These are phyloP conservation scores for Nothocercus julius DNA, from an alignment of 2,113 vertebrate species.

Conservation along the genomic window DNA sequence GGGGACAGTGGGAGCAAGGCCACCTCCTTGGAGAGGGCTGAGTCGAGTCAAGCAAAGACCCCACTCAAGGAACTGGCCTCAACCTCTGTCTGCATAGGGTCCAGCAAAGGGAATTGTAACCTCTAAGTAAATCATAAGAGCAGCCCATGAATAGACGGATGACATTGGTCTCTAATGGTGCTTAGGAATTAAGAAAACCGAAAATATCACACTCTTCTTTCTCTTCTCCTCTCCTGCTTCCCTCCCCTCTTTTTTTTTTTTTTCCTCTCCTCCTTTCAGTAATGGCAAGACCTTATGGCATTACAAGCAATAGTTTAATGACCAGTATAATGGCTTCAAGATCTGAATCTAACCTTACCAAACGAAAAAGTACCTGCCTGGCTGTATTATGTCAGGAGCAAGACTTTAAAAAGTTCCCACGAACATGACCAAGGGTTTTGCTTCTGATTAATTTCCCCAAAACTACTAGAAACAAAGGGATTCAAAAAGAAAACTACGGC, in stretches of 20 bases:
- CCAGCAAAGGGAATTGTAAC: not conserved
- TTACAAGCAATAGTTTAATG: slow-evolving; percentile 43
- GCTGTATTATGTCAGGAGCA: not conserved
- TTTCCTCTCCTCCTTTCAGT: not conserved
- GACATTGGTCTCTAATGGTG: not conserved
- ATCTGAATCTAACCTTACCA: slow-evolving; percentile 23
- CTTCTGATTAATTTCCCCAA: not conserved
- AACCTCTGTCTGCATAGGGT: not conserved
- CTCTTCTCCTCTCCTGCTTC: not conserved
- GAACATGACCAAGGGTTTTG: not conserved
- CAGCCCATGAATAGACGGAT: not conserved
- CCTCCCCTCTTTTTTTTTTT: not conserved
- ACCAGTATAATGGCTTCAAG: slow-evolving; percentile 3
- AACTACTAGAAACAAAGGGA: not conserved
- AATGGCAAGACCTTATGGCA: slow-evolving; percentile 13
- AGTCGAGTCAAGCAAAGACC: not conserved
- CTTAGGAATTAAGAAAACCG: not conserved
- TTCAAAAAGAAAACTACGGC: not conserved
- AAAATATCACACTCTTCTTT: not conserved
- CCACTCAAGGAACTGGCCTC: not conserved
- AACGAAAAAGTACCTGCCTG: slow-evolving; percentile 14
- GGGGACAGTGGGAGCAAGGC: not conserved
- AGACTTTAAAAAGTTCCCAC: not conserved
- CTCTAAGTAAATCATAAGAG: not conserved
- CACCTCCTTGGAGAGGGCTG: not conserved